Evolutionary conservation across 2,888 invertebrate genomes (phyloP), one percentile per base, ranked within the genome.

Genomic region (Bembecia ichneumoniformis): DNA sequence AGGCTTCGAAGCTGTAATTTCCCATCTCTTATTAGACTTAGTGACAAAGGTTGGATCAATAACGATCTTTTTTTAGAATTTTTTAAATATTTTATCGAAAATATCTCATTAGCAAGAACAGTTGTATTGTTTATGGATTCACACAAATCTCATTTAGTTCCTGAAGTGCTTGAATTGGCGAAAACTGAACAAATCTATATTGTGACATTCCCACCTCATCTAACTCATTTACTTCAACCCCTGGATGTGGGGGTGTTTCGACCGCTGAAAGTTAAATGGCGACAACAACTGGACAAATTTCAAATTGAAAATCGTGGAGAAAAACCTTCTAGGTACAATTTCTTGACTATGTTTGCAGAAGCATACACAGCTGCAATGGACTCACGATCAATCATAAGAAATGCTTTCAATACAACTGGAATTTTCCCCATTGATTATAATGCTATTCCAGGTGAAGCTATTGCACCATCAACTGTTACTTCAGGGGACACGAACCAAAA

Each of bases 301-400:
- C 49, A 49, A 15, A 34, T 49, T 16, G 49, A 45, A 14, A 49
- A 49, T 28, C 49, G 44, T 11, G 49, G 45, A 10, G 45, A 49
- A 49, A 49, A 49, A 36, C 49, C 49, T n/a, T 46, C 49, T 45
- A 34, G 44, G 15, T 49, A 49, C 46, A 46, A 45, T 36, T 49
- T 45, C 35, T 46, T 49, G 46, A 34, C 10, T 36, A 49, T 46
- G 46, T 49, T 49, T 36, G 17, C 35, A 17, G 35, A 7, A 36
- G 49, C 35, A 49, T 49, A 48, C 36, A 11, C 40, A 36, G 36
- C 35, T 11, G 43, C 48, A 17, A 48, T 48, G 13, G 43, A 48
- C 43, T 36, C 35, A 43, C 10, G 48, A 36, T 48, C 43, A 43
- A 17, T 48, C 11, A 20, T 48, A 35, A 35, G 11, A 1, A 35